phyloP scores from a whole-genome alignment of 30 jellyfish, hydroid and myxozoan genomes.

The Catostylus mosaicus region DNA sequence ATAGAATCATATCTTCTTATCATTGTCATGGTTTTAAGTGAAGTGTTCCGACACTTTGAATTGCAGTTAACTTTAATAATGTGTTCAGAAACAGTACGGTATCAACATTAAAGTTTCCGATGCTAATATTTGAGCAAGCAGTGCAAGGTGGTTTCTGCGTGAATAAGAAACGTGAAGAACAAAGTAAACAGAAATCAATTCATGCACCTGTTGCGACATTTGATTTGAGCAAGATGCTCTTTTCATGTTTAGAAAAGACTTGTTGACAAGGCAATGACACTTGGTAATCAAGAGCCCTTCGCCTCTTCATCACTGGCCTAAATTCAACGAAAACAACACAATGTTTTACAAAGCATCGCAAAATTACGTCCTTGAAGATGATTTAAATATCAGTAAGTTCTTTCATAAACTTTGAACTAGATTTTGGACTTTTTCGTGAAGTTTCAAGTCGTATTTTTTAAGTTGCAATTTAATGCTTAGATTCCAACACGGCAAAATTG shows the following conservation, averaged over 20 bases:
- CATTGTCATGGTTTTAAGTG: not conserved
- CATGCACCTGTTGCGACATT: constrained; percentile 17
- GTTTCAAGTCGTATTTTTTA: too few relatives aligned
- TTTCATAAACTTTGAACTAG: too few relatives aligned
- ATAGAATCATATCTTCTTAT: not conserved
- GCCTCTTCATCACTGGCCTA: not conserved
- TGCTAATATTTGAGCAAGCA: constrained; percentile 11
- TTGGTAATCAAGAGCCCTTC: not conserved
- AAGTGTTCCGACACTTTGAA: constrained; percentile 10
- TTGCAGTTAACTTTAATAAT: constrained; percentile 8
- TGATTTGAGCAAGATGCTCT: constrained; percentile 4
- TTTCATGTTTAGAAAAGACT: constrained; percentile 4
- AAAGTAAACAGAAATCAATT: not conserved
- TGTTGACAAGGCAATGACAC: not conserved
- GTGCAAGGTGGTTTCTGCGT: not conserved
- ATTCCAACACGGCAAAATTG: too few relatives aligned
- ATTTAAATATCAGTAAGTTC: constrained; percentile 10
- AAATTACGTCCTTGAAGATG: constrained; percentile 61
- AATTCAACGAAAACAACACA: not conserved
- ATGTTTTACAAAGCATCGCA: constrained; percentile 56
- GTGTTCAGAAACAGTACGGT: not conserved
- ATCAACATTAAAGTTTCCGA: not conserved
- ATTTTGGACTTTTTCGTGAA: too few relatives aligned
- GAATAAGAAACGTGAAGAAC: not conserved
- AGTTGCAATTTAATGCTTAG: too few relatives aligned